A percentile compares a stretch with the other conserved stretches of the same genome.
Conservation (phyloP, 2,888 invertebrate species). For the Macropis europaea region DNA sequence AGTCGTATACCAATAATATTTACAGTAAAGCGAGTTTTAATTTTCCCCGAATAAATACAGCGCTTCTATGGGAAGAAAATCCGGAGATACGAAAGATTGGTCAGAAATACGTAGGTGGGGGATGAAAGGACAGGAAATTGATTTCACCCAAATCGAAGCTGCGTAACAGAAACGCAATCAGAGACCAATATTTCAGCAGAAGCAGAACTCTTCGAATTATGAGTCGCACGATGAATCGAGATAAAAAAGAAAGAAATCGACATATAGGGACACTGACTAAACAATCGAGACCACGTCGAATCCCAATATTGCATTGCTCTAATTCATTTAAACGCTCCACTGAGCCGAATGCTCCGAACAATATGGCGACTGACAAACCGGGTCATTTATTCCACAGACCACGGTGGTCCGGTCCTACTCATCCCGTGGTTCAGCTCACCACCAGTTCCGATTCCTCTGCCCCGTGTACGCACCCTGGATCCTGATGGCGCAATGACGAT, state of each 20-base stretch:
- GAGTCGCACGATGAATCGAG: neutral
- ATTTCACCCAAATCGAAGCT: slow-evolving; percentile 10
- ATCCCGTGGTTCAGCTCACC: slow-evolving; percentile 49
- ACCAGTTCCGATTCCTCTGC: slow-evolving; percentile 49
- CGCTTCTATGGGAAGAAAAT: neutral
- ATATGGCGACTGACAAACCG: slow-evolving; percentile 66
- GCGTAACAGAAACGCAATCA: slow-evolving; percentile 20
- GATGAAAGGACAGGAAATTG: slow-evolving; percentile 7
- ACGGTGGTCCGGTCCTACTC: slow-evolving; percentile 58
- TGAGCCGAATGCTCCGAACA: slow-evolving; percentile 67
- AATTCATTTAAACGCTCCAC: slow-evolving; percentile 76
- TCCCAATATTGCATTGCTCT: slow-evolving; percentile 61
- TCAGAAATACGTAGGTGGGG: neutral
- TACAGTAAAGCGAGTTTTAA: neutral
- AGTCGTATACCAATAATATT: neutral
- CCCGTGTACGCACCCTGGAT: slow-evolving; percentile 29
- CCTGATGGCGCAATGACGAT: slow-evolving; percentile 60
- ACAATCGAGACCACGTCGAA: slow-evolving; percentile 31
- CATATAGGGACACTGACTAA: slow-evolving; percentile 17
- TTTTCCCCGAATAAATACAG: neutral
- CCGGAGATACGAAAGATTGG: neutral
- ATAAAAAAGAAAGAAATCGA: neutral
- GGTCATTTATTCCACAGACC: slow-evolving; percentile 71
- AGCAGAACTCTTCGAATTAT: neutral
- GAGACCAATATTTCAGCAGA: neutral